Evolutionary conservation across 2,113 vertebrate species (phyloP).

Genomic region (Macrotus californicus): DNA sequence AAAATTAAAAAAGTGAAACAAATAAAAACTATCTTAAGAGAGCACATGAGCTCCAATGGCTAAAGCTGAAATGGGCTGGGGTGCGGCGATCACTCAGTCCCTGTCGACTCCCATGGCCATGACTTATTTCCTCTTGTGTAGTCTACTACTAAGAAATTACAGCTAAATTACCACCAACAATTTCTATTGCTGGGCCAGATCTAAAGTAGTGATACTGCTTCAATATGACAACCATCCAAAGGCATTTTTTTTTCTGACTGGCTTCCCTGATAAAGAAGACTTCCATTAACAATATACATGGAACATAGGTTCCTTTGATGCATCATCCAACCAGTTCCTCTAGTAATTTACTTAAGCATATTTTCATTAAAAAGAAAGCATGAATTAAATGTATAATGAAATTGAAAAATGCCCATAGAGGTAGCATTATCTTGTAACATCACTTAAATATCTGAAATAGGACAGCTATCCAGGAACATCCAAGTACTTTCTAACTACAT

Average conservation of each 20-base stretch:
- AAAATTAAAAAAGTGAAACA: neutral
- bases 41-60: neutral
- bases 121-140: neutral
- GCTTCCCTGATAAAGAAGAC: neutral
- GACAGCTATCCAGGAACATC: neutral
- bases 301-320: neutral
- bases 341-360: neutral
- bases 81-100: neutral
- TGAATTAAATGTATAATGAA: slow-evolving; percentile 1
- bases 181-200: neutral
- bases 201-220: neutral
- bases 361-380: neutral
- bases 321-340: neutral
- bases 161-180: neutral
- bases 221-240: neutral
- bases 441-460: neutral
- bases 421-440: neutral
- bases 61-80: neutral
- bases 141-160: neutral
- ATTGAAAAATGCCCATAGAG: neutral
- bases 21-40: neutral
- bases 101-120: neutral
- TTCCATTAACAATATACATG: neutral
- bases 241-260: neutral
- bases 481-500: neutral